A percentile compares a stretch with the other conserved stretches of the same genome.
Evolutionary conservation across 2,113 vertebrate species (phyloP).

Genomic region (Brachyhypopomus occidentalis): DNA sequence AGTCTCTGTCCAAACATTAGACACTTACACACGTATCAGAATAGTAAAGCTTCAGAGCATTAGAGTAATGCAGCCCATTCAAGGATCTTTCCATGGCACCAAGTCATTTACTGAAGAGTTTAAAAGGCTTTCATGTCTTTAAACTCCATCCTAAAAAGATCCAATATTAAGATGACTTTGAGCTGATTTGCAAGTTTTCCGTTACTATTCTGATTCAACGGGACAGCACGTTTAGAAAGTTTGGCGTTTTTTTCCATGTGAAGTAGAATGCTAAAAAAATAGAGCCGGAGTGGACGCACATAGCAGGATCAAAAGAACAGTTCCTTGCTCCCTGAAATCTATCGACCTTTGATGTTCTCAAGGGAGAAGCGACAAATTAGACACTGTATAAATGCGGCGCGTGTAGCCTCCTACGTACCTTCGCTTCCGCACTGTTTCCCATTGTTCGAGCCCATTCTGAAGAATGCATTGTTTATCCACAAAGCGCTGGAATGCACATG

Average conservation of each 20-base stretch:
- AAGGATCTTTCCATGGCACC: background rate
- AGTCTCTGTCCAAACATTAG: background rate
- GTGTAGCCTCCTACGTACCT: slow-evolving; percentile 75
- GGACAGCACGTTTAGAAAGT: too few relatives aligned
- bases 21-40: background rate
- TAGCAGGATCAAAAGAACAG: too few relatives aligned
- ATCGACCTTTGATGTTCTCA: too few relatives aligned
- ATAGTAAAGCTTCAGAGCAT: background rate
- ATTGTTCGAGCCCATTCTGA: slow-evolving; percentile 97
- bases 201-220: too few relatives aligned
- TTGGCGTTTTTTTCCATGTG: too few relatives aligned
- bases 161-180: too few relatives aligned
- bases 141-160: too few relatives aligned
- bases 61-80: background rate
- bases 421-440: slow-evolving; percentile 96
- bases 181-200: too few relatives aligned
- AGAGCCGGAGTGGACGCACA: too few relatives aligned
- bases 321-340: too few relatives aligned
- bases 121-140: too few relatives aligned
- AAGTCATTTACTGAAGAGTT: background rate
- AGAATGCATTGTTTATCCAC: slow-evolving; percentile 84
- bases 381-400: background rate
- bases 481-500: slow-evolving; percentile 48
- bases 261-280: too few relatives aligned
- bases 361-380: background rate